Evolutionary conservation across 2,888 invertebrate genomes (phyloP).

Genomic region (Eueremaeus valkanovi): DNA sequence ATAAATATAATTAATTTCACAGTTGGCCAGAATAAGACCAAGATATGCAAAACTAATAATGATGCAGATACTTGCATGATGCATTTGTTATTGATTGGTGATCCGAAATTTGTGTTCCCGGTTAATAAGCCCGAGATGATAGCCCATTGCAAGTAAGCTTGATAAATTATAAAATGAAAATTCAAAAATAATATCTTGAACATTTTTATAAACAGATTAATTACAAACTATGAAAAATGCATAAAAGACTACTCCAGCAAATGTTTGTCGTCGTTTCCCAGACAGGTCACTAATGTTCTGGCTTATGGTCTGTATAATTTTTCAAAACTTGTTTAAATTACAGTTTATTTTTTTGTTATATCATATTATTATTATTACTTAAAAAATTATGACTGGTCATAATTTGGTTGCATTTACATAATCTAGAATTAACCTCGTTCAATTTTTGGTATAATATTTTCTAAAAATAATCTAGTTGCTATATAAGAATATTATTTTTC

Average conservation of each 20-base stretch:
- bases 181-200: too few species aligned
- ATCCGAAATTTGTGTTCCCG: constrained; percentile 8
- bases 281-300: constrained; percentile 6
- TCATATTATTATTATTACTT: too few species aligned
- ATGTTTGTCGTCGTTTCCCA: constrained; percentile 3
- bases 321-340: not conserved
- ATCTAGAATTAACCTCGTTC: too few species aligned
- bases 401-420: too few species aligned
- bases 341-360: too few species aligned
- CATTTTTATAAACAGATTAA: constrained; percentile 1
- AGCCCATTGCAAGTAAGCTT: constrained; percentile 29
- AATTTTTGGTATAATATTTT: too few species aligned
- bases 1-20: too few species aligned
- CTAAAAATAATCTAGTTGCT: too few species aligned
- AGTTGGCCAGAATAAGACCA: not conserved
- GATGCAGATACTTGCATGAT: constrained; percentile 21
- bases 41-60: not conserved
- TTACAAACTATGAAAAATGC: constrained; percentile 27
- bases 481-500: too few species aligned
- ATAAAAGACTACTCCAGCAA: constrained; percentile 37
- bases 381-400: too few species aligned
- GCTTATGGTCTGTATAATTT: constrained; percentile 34
- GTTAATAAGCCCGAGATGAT: constrained; percentile 18
- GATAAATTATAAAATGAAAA: too few species aligned
- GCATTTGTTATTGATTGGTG: constrained; percentile 19